phyloP scores from a whole-genome alignment of 1,140 invertebrate genomes.

The Temnothorax nylanderi region DNA sequence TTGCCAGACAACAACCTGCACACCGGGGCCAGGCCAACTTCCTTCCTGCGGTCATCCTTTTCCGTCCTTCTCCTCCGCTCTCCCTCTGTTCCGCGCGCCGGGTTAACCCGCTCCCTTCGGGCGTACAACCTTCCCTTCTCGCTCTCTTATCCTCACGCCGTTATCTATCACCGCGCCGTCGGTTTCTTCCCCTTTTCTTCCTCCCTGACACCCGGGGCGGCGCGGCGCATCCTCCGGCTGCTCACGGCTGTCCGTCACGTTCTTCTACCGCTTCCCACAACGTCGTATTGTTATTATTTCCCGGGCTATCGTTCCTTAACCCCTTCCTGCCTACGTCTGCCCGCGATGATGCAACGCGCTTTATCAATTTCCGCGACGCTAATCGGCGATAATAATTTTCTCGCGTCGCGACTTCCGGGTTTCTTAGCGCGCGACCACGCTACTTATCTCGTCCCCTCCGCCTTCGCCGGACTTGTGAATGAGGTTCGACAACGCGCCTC shows the following conservation, averaged over 20 bases:
- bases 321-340: constrained; percentile 16
- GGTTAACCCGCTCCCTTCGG: constrained; percentile 47
- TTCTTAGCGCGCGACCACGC: constrained; percentile 18
- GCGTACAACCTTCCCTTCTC: constrained; percentile 9
- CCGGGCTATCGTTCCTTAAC: neutral
- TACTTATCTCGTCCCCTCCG: neutral
- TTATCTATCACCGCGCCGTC: constrained; percentile 54
- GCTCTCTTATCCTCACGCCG: constrained; percentile 40
- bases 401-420: constrained; percentile 69
- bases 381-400: constrained; percentile 74
- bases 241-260: constrained; percentile 43
- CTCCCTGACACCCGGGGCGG: constrained; percentile 5
- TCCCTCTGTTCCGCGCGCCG: neutral
- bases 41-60: constrained; percentile 71
- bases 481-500: constrained; percentile 24
- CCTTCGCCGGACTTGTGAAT: constrained; percentile 34
- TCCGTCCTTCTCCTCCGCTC: constrained; percentile 28
- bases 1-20: constrained; percentile 66
- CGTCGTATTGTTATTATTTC: constrained; percentile 60
- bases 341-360: constrained; percentile 49
- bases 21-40: constrained; percentile 63
- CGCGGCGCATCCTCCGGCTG: constrained; percentile 21
- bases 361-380: constrained; percentile 73
- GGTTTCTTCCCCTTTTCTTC: constrained; percentile 36
- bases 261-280: constrained; percentile 36